Evolutionary conservation across 2,888 invertebrate genomes (phyloP).

Genomic region (Rhagophthalmus giganteus): DNA sequence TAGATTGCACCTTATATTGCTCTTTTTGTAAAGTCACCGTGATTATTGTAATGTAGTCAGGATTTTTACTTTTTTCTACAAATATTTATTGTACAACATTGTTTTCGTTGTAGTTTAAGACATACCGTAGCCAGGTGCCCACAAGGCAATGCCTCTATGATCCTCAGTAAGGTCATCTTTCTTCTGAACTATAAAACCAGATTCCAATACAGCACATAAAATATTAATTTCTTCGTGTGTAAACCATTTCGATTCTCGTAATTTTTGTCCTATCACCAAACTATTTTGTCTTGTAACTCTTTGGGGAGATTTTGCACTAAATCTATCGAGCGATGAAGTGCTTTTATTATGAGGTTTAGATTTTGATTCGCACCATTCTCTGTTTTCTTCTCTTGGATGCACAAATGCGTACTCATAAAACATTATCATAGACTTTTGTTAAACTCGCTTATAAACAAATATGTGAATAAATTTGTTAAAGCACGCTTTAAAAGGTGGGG

Average conservation of each 20-base stretch:
- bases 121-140: slow-evolving; percentile 73
- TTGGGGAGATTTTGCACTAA: slow-evolving; percentile 2
- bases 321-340: slow-evolving; percentile 8
- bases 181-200: slow-evolving; percentile 71
- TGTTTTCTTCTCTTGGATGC: neutral
- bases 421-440: too few species aligned
- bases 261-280: slow-evolving; percentile 70
- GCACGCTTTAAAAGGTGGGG: neutral
- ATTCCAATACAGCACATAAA: slow-evolving; percentile 71
- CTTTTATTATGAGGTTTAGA: slow-evolving; percentile 11
- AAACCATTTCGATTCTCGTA: slow-evolving; percentile 77
- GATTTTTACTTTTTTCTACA: slow-evolving; percentile 73
- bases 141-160: slow-evolving; percentile 65
- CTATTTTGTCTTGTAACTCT: slow-evolving; percentile 59
- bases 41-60: slow-evolving; percentile 71
- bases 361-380: neutral
- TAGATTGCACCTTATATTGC: slow-evolving; percentile 61
- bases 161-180: slow-evolving; percentile 54
- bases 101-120: slow-evolving; percentile 24
- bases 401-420: slow-evolving; percentile 20
- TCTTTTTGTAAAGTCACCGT: slow-evolving; percentile 63
- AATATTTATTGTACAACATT: slow-evolving; percentile 34
- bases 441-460: slow-evolving; percentile 16
- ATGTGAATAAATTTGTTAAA: slow-evolving; percentile 11
- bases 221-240: slow-evolving; percentile 70